A percentile compares a stretch with the other conserved stretches of the same genome.
Conservation (phyloP, 2,797 vertebrate genomes). For the Poeciliopsis paucimaculata region DNA sequence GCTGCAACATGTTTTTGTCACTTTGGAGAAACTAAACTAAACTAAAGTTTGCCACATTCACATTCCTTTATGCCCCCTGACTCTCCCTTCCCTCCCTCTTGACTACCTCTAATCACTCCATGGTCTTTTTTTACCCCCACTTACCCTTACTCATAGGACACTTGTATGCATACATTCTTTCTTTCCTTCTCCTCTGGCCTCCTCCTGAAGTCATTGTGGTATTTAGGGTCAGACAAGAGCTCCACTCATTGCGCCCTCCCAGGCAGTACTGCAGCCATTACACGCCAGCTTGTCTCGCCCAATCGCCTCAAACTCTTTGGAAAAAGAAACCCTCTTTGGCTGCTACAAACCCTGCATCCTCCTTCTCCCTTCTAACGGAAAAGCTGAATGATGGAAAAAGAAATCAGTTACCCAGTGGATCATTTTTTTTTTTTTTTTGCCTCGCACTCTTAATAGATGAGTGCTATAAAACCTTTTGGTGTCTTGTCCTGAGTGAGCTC, state of each 20-base stretch:
- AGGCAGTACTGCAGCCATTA: constrained; percentile 65
- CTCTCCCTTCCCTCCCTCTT: constrained; percentile 1
- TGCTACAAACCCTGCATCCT: constrained; percentile 80
- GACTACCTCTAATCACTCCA: constrained; percentile 25
- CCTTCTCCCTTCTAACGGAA: constrained; percentile 84
- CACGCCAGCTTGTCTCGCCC: constrained; percentile 77
- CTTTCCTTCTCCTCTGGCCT: constrained; percentile 58
- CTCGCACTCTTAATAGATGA: constrained; percentile 40
- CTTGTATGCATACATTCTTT: constrained; percentile 34
- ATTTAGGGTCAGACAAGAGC: constrained; percentile 87
- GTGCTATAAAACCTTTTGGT: constrained; percentile 58
- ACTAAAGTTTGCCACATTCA: constrained; percentile 29
- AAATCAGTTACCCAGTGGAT: constrained; percentile 53
- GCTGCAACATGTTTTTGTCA: constrained; percentile 50
- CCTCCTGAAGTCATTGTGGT: constrained; percentile 84
- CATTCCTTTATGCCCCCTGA: constrained; percentile 20
- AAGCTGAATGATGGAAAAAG: constrained; percentile 79
- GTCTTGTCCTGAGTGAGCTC: constrained; percentile 49
- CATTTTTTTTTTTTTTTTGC: constrained; percentile 21
- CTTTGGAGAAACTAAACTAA: constrained; percentile 31
- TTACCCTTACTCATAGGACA: constrained; percentile 14
- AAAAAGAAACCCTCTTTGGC: constrained; percentile 75
- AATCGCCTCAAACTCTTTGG: constrained; percentile 78
- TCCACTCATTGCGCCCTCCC: constrained; percentile 82
- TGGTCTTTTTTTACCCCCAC: constrained; percentile 22